Evolutionary conservation across 1,140 invertebrate species (phyloP), one percentile per base, ranked within the genome.

Genomic region (Chionoecetes opilio): DNA sequence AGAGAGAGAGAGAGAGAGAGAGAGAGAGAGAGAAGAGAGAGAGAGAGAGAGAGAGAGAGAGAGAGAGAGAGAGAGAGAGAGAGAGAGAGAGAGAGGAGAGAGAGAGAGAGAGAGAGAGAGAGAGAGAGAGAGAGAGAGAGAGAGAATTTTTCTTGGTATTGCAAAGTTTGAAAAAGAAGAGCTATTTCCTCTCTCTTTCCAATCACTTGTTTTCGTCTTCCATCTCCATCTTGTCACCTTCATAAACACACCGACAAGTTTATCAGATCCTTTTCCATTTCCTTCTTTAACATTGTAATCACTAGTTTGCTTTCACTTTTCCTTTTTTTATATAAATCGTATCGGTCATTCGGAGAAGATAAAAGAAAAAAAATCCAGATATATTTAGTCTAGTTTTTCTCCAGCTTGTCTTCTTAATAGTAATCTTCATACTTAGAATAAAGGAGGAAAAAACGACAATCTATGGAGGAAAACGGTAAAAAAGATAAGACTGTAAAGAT

Each of bases 51-150:
- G n/a, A 82, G 29, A 84, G 26, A 38, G 26, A 82, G 29, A 31
- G 31, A 63, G 91, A 84, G 35, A n/a, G 46, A 34, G 29, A 84
- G 31, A 8, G 26, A 82, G 29, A 37, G 3, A 53, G 14, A 87
- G 38, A 87, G 6, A n/a, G 11, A 38, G 82, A 34, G 29, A 38
- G 41, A 82, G 41, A 31, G 63, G 63, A 35, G 37, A 31, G 37
- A n/a, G 29, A 63, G 29, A 34, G 32, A 89, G 87, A 89, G 86
- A 89, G 87, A 89, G 87, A 89, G 87, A 91, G 37, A 91, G 89
- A 91, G 89, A 53, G 89, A 91, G 53, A 91, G 89, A 63, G 89
- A 63, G 46, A 91, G 89, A 91, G 89, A 91, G 46, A 63, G 89
- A 63, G 89, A 34, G 53, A 34, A 29, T 63, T 34, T 31, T 86